These are phyloP conservation scores for Molossus molossus DNA, from an alignment of 2,797 vertebrate genomes.

Conservation along the genomic window DNA sequence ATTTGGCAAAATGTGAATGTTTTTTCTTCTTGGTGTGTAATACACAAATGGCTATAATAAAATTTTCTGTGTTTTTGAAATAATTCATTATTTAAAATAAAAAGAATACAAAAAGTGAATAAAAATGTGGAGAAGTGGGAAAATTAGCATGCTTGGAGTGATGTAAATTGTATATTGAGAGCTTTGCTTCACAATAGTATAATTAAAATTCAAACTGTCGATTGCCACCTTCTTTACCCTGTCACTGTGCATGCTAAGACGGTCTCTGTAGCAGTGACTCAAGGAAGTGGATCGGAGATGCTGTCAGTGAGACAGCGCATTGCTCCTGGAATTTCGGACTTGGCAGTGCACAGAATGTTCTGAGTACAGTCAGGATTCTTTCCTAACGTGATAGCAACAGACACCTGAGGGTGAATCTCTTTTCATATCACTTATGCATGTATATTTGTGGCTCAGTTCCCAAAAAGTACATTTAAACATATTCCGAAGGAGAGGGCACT, in stretches of 20 bases:
- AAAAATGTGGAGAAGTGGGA: not conserved
- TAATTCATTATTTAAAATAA: constrained; percentile 50
- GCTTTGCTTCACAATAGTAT: constrained; percentile 34
- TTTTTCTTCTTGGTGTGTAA: not conserved
- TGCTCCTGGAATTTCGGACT: constrained; percentile 51
- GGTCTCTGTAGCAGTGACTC: constrained; percentile 43
- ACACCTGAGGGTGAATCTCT: constrained; percentile 17
- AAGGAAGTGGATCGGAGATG: not conserved
- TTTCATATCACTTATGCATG: constrained; percentile 8
- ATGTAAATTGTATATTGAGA: constrained; percentile 62
- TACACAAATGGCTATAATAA: constrained; percentile 11
- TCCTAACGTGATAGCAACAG: not conserved
- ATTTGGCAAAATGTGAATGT: not conserved
- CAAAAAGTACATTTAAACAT: constrained; percentile 35
- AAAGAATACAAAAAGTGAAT: constrained; percentile 1
- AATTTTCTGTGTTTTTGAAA: constrained; percentile 61
- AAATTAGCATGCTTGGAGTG: constrained; percentile 3
- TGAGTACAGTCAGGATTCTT: not conserved
- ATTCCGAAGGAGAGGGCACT: not conserved
- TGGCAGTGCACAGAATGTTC: constrained; percentile 34
- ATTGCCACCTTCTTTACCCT: constrained; percentile 20
- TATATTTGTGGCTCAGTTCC: constrained; percentile 16
- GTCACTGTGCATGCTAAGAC: not conserved
- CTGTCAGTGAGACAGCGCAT: constrained; percentile 18
- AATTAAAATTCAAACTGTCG: constrained; percentile 67